Percentiles rank a stretch among this genome's conserved stretches.
Conservation (phyloP, 2,888 invertebrate genomes). For the Conus canariensis region DNA sequence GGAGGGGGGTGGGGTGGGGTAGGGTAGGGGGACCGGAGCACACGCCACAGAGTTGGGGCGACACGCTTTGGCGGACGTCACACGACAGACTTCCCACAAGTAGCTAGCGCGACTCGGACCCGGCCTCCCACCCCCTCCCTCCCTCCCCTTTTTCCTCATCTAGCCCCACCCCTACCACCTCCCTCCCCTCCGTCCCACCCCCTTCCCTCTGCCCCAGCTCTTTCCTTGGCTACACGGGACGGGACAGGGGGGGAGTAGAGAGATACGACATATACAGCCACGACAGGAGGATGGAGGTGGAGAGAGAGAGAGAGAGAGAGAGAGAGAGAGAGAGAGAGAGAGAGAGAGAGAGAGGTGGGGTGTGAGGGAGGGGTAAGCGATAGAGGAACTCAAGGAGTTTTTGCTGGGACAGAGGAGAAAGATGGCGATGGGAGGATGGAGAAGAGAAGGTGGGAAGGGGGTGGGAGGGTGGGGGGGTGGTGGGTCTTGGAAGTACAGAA, state of each 20-base stretch:
- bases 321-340: slow-evolving; percentile 10
- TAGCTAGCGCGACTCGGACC: neutral
- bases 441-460: neutral
- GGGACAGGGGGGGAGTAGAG: neutral
- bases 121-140: neutral
- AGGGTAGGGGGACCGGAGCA: neutral
- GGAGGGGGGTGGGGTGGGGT: neutral
- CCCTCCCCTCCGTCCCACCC: neutral
- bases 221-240: neutral
- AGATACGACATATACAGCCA: no score
- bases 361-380: no score
- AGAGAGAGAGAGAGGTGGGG: neutral
- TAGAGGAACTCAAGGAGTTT: no score
- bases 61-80: neutral
- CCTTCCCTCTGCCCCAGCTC: neutral
- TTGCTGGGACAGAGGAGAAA: no score
- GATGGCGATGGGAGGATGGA: neutral
- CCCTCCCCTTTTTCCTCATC: neutral
- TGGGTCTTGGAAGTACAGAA: neutral
- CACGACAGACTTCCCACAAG: slow-evolving; percentile 14
- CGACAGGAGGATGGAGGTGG: neutral
- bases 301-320: slow-evolving; percentile 12
- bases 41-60: neutral
- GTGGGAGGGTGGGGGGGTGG: neutral
- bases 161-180: neutral